phyloP scores from a whole-genome alignment of 2,888 invertebrate genomes.

The Meteorus cinctellus region DNA sequence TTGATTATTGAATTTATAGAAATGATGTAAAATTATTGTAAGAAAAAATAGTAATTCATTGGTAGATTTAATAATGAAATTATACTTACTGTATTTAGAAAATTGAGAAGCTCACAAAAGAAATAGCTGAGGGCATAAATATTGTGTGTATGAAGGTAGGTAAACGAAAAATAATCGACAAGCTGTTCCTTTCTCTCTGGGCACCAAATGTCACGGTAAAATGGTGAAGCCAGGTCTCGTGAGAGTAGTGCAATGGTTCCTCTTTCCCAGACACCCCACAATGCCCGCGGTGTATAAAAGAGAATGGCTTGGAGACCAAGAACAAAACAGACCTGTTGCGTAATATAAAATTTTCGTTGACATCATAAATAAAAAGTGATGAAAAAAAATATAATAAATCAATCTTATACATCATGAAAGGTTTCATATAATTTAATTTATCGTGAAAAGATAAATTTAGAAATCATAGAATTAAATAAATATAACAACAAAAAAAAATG shows the following conservation, averaged over 20 bases:
- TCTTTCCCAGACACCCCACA: conserved; percentile 84
- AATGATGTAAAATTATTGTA: no score
- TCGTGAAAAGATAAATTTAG: no score
- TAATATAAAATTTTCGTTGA: conserved; percentile 13
- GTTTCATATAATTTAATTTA: no score
- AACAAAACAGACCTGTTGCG: conserved; percentile 76
- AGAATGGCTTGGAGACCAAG: conserved; percentile 80
- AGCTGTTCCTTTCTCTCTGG: conserved; percentile 76
- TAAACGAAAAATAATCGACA: conserved; percentile 77
- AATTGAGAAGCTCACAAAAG: conserved; percentile 84
- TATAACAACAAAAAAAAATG: no score
- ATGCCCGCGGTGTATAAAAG: conserved; percentile 82
- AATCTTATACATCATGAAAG: no score
- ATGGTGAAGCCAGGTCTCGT: conserved; percentile 76
- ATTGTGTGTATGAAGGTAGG: conserved; percentile 77
- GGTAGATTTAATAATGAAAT: no score
- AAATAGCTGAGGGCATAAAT: conserved; percentile 81
- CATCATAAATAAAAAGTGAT: conserved; percentile 16
- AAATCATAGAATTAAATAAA: no score
- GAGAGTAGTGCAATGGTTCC: conserved; percentile 78
- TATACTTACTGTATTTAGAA: conserved; percentile 77
- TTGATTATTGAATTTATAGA: no score
- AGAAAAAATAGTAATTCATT: no score
- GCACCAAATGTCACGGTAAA: conserved; percentile 77
- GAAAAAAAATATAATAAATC: background rate